A percentile compares a stretch with the other conserved stretches of the same genome.
Conservation (phyloP, 2,113 vertebrate species). For the Xiphophorus maculatus region DNA sequence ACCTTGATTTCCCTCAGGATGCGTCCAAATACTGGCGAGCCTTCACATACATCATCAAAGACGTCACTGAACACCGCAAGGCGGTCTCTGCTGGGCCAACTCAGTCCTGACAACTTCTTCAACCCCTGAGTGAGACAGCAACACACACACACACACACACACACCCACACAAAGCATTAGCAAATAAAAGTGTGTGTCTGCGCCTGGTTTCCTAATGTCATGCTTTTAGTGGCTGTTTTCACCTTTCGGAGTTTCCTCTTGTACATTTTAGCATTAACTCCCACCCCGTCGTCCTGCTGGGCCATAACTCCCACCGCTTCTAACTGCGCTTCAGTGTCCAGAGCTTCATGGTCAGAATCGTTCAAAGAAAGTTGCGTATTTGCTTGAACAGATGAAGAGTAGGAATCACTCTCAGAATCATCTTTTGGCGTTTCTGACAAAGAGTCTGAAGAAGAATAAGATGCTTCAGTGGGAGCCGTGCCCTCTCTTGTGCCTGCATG, state of each 20-base stretch:
- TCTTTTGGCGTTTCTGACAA: conserved; percentile 44
- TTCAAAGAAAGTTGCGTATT: conserved; percentile 22
- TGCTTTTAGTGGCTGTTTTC: conserved; percentile 19
- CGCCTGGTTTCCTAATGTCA: background rate
- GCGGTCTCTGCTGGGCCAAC: conserved; percentile 65
- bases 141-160: conserved; percentile 46
- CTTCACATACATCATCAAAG: conserved; percentile 83
- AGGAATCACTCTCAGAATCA: conserved; percentile 5
- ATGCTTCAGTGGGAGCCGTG: conserved; percentile 28
- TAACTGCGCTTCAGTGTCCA: conserved; percentile 63
- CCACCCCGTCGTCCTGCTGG: conserved; percentile 55
- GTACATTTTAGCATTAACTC: conserved; percentile 46
- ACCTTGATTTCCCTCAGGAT: conserved; percentile 87
- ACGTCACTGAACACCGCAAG: conserved; percentile 76
- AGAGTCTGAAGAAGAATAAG: conserved; percentile 55
- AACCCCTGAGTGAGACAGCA: conserved; percentile 71
- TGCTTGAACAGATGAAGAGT: conserved; percentile 28
- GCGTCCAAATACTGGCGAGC: conserved; percentile 80
- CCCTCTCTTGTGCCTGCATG: conserved; percentile 18
- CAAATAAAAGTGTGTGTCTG: background rate
- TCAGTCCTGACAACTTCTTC: conserved; percentile 64
- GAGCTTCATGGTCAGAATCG: conserved; percentile 41
- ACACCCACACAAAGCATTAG: conserved; percentile 26
- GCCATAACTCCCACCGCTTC: conserved; percentile 41
- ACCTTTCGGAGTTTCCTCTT: conserved; percentile 77